These are phyloP conservation scores for Ips nitidus DNA, from an alignment of 1,140 invertebrate species.

Conservation along the genomic window DNA sequence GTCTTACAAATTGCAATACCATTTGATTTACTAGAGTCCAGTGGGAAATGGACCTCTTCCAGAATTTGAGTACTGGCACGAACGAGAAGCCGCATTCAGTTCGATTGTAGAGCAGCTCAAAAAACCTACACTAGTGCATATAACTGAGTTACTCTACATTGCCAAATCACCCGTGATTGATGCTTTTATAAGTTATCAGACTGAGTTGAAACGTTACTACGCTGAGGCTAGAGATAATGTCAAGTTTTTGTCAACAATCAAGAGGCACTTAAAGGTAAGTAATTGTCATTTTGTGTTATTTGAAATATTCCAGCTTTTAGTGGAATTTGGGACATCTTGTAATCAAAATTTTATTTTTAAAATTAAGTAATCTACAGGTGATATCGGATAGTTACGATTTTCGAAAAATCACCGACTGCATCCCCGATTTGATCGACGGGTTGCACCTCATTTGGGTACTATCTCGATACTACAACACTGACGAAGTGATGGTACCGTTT, in stretches of 20 bases:
- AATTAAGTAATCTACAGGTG: constrained; percentile 34
- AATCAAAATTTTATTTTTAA: not conserved
- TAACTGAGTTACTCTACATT: constrained; percentile 57
- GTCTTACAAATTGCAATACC: not conserved
- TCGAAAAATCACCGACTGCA: constrained; percentile 66
- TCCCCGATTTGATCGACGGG: constrained; percentile 78
- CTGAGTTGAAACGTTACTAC: constrained; percentile 68
- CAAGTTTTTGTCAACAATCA: constrained; percentile 78
- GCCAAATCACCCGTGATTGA: constrained; percentile 55
- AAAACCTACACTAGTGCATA: constrained; percentile 64
- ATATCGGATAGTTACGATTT: constrained; percentile 60
- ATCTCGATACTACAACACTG: constrained; percentile 71
- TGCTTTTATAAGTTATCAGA: constrained; percentile 58
- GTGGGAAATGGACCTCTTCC: constrained; percentile 74
- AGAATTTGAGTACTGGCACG: constrained; percentile 82
- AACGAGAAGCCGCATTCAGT: constrained; percentile 73
- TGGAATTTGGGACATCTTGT: not conserved
- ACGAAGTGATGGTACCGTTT: constrained; percentile 75
- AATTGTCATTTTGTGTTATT: not conserved
- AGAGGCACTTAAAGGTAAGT: constrained; percentile 75
- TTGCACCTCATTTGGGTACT: constrained; percentile 83
- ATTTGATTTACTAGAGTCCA: constrained; percentile 48
- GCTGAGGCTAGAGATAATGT: constrained; percentile 82
- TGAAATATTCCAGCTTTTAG: not conserved
- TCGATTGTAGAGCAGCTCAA: constrained; percentile 80